Percentiles rank a stretch among this genome's conserved stretches.
Conservation (phyloP, 2,797 vertebrate genomes). For the Onychomys torridus region DNA sequence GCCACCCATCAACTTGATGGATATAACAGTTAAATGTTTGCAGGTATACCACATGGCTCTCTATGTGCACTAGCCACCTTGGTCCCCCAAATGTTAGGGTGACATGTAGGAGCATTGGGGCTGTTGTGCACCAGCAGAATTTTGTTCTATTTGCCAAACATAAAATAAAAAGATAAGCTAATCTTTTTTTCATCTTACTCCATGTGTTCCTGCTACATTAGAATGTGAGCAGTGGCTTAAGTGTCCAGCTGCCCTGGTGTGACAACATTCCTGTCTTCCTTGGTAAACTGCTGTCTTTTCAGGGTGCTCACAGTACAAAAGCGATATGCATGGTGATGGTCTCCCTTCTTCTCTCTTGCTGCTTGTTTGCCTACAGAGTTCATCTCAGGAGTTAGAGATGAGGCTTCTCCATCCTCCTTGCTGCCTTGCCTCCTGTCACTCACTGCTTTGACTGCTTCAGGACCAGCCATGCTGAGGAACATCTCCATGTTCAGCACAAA, state of each 20-base stretch:
- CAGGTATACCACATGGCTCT: accelerated
- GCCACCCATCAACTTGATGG: accelerated
- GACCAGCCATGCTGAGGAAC: neutral
- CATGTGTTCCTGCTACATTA: accelerated
- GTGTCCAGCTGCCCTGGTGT: neutral
- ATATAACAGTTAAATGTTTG: neutral
- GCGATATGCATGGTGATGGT: neutral
- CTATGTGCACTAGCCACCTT: neutral
- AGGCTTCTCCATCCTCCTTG: neutral
- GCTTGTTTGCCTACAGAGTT: neutral
- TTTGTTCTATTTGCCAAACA: neutral
- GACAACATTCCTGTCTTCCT: neutral
- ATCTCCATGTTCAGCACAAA: neutral
- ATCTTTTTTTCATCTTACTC: neutral
- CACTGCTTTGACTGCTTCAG: neutral
- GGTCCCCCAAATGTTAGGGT: neutral
- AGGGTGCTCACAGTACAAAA: constrained; percentile 13
- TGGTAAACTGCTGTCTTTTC: neutral
- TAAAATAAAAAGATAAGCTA: neutral
- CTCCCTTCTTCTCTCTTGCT: neutral
- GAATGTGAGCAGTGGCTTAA: no score
- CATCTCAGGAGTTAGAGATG: neutral
- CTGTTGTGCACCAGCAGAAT: neutral
- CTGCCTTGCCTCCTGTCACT: neutral
- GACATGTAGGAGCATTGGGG: neutral